Evolutionary conservation across 1,140 invertebrate genomes (phyloP).

Genomic region (Drepana arcuata): DNA sequence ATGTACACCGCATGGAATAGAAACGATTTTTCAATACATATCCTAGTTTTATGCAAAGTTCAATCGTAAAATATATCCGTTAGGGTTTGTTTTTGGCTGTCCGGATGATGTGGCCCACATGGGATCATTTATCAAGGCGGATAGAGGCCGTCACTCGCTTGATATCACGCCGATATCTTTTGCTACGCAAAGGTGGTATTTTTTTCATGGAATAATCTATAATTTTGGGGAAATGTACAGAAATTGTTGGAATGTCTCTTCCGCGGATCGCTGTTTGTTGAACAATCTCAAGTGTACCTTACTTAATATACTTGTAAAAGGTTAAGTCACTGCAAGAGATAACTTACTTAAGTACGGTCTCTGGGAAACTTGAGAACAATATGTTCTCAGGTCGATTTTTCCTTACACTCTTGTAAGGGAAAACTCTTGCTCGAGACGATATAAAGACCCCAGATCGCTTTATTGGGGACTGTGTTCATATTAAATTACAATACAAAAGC

Average conservation of each 20-base stretch:
- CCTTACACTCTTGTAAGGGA: no score
- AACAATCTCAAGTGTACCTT: neutral
- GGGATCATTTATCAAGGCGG: slow-evolving; percentile 35
- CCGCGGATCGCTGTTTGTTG: neutral
- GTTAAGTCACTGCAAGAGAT: slow-evolving; percentile 3
- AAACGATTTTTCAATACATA: slow-evolving; percentile 13
- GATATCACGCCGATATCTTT: slow-evolving; percentile 33
- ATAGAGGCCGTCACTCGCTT: slow-evolving; percentile 31
- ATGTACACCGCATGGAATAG: slow-evolving; percentile 21
- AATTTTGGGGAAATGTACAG: slow-evolving; percentile 6
- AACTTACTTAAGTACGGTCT: neutral
- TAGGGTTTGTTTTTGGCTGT: slow-evolving; percentile 19
- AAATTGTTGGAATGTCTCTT: neutral
- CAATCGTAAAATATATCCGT: slow-evolving; percentile 2
- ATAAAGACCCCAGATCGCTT: no score
- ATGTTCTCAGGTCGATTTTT: no score
- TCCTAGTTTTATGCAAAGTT: slow-evolving; percentile 4
- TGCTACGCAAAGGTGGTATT: slow-evolving; percentile 39
- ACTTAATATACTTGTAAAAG: slow-evolving; percentile 1
- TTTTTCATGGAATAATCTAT: slow-evolving; percentile 13
- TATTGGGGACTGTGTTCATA: no score
- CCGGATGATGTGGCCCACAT: neutral
- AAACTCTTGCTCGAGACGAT: no score
- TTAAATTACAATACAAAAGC: no score
- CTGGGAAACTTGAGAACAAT: no score